Conservation (phyloP, 2,797 vertebrate genomes). For the Helarctos malayanus region DNA sequence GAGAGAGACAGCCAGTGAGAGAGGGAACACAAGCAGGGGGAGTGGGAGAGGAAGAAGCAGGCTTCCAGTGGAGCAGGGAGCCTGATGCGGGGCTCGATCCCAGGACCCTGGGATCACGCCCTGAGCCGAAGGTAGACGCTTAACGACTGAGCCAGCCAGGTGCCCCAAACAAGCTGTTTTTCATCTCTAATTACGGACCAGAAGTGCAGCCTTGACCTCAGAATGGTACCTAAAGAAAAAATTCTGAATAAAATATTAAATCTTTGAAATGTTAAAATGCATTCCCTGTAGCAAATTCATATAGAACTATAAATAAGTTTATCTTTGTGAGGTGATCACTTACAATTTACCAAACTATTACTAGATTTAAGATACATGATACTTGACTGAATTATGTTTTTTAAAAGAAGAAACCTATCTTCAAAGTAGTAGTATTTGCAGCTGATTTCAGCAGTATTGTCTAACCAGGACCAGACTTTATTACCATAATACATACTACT, state of each 20-base stretch:
- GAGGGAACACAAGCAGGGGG: too few relatives aligned
- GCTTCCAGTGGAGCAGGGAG: too few relatives aligned
- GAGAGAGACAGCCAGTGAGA: too few relatives aligned
- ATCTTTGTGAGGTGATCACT: neutral
- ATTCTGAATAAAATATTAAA: slow-evolving; percentile 31
- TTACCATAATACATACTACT: neutral
- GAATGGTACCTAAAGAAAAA: neutral
- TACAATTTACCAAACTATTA: neutral
- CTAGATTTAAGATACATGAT: neutral
- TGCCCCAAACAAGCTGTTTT: neutral
- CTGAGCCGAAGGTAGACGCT: too few relatives aligned
- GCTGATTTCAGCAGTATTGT: neutral
- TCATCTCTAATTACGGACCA: neutral
- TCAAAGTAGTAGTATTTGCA: neutral
- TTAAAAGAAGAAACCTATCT: neutral
- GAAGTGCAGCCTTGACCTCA: slow-evolving; percentile 22
- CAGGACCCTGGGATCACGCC: too few relatives aligned
- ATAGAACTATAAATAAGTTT: neutral
- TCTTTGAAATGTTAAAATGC: neutral
- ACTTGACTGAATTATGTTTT: neutral
- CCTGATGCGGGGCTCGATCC: too few relatives aligned
- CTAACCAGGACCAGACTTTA: neutral
- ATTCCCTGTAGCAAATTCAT: neutral
- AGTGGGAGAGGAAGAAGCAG: too few relatives aligned
- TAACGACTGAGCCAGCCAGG: too few relatives aligned